phyloP scores from a whole-genome alignment of 2,888 invertebrate genomes.

The Drosophila villosipedis region DNA sequence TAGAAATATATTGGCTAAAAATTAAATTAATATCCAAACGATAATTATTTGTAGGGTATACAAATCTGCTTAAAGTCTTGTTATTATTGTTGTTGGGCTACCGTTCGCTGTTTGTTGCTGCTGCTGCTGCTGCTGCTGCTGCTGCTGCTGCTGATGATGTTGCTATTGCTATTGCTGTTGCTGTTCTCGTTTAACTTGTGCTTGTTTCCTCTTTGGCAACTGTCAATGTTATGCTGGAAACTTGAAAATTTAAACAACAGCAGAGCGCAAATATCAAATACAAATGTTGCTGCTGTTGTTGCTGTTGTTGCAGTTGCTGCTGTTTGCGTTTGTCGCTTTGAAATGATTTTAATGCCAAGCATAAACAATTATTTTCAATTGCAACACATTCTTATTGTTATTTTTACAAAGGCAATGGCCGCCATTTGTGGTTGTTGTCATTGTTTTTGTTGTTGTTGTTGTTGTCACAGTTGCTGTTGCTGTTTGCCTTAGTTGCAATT shows the following conservation, averaged over 20 bases:
- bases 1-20: background rate
- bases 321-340: conserved; percentile 67
- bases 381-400: conserved; percentile 77
- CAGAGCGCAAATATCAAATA: conserved; percentile 31
- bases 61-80: conserved; percentile 17
- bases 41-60: conserved; percentile 19
- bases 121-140: conserved; percentile 12
- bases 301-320: conserved; percentile 6
- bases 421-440: conserved; percentile 50
- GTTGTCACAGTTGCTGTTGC: conserved; percentile 19
- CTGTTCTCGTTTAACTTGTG: conserved; percentile 65
- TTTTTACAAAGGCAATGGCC: conserved; percentile 64
- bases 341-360: conserved; percentile 79
- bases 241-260: conserved; percentile 64
- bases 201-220: conserved; percentile 75
- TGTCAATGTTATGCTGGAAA: conserved; percentile 77
- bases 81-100: conserved; percentile 39
- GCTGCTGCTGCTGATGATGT: background rate
- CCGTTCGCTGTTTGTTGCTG: conserved; percentile 42
- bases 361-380: conserved; percentile 79
- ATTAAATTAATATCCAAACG: background rate
- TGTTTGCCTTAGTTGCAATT: conserved; percentile 55
- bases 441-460: conserved; percentile 15
- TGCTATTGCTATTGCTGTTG: conserved; percentile 33
- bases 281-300: conserved; percentile 10